Evolutionary conservation across 2,797 vertebrate species (phyloP).

Genomic region (Scomberomorus guttatus): DNA sequence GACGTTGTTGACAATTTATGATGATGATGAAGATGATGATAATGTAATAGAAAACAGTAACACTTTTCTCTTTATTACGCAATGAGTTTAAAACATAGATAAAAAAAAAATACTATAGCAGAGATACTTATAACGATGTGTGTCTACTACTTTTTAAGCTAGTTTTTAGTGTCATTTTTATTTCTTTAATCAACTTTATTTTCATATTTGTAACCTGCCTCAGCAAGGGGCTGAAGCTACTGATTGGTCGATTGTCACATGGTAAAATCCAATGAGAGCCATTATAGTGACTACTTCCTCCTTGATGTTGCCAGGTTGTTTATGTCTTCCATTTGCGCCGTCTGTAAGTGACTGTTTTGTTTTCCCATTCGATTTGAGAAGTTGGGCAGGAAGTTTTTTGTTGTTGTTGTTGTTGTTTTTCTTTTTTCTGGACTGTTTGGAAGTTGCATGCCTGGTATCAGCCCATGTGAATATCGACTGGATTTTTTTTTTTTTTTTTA

Average conservation of each 20-base stretch:
- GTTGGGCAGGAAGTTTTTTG: constrained; percentile 33
- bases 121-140: constrained; percentile 79
- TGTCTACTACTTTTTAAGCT: constrained; percentile 75
- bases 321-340: constrained; percentile 81
- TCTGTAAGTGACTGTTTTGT: constrained; percentile 54
- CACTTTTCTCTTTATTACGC: constrained; percentile 77
- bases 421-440: constrained; percentile 48
- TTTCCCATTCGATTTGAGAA: constrained; percentile 39
- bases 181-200: constrained; percentile 55
- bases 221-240: constrained; percentile 49
- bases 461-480: constrained; percentile 58
- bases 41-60: constrained; percentile 64
- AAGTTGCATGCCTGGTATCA: constrained; percentile 73
- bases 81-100: constrained; percentile 75
- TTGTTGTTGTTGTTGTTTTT: constrained; percentile 6
- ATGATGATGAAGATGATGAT: constrained; percentile 53
- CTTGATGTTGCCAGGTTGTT: constrained; percentile 70
- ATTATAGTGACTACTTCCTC: constrained; percentile 68
- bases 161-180: constrained; percentile 68
- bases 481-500: constrained; percentile 57
- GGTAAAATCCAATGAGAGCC: constrained; percentile 61
- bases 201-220: constrained; percentile 66
- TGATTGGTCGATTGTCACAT: constrained; percentile 49
- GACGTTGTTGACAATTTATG: constrained; percentile 51
- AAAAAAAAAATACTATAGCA: constrained; percentile 73